These are phyloP conservation scores for Mesoligia furuncula DNA, from an alignment of 2,888 invertebrate genomes.

Conservation along the genomic window DNA sequence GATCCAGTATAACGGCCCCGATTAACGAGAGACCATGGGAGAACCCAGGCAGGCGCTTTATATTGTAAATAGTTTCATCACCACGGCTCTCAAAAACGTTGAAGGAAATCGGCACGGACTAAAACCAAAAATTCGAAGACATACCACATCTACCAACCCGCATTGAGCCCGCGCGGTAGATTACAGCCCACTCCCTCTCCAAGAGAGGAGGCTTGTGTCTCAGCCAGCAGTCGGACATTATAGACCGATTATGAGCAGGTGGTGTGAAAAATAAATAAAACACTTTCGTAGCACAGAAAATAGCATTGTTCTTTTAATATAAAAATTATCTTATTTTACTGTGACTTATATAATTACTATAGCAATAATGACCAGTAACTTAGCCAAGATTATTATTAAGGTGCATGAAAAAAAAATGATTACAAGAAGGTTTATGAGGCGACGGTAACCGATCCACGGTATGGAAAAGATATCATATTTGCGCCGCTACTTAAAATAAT, in stretches of 20 bases:
- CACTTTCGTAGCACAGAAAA: constrained; percentile 31
- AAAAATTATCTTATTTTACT: constrained; percentile 38
- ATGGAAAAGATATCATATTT: constrained; percentile 6
- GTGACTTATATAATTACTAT: constrained; percentile 12
- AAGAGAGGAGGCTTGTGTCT: neutral
- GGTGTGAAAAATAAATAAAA: constrained; percentile 39
- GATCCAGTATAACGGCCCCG: neutral
- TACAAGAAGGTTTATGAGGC: constrained; percentile 16
- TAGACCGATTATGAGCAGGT: neutral
- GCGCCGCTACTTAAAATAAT: neutral
- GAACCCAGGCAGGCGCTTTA: neutral
- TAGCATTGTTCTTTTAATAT: constrained; percentile 38
- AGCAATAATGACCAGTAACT: constrained; percentile 30
- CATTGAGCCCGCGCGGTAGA: neutral
- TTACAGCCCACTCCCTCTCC: neutral
- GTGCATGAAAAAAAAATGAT: constrained; percentile 26
- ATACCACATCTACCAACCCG: neutral
- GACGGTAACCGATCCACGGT: neutral
- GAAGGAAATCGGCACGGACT: neutral
- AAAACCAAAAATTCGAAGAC: neutral
- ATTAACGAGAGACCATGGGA: neutral
- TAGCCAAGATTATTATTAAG: constrained; percentile 5
- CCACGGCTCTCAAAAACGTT: too few relatives aligned
- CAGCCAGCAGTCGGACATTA: neutral
- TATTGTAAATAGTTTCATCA: neutral